Conservation (phyloP, 1,140 invertebrate species). For the Globodera rostochiensis region DNA sequence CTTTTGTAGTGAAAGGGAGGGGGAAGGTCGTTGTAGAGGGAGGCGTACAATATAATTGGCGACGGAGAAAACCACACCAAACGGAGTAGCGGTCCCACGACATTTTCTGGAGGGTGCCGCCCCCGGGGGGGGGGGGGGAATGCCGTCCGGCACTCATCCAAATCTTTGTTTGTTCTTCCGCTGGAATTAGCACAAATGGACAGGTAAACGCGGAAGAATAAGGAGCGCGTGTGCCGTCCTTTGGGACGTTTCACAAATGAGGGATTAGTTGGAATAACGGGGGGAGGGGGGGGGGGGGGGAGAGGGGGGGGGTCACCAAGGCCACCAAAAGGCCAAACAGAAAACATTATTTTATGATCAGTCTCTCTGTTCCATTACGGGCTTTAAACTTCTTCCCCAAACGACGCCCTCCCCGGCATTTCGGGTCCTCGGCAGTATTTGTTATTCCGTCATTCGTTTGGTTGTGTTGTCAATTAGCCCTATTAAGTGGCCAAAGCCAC, state of each 20-base stretch:
- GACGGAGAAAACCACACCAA: constrained; percentile 2
- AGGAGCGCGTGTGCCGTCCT: not conserved
- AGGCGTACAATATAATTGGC: constrained; percentile 11
- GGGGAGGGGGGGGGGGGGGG: too few relatives aligned
- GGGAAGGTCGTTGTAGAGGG: not conserved
- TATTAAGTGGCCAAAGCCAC: not conserved
- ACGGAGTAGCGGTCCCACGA: not conserved
- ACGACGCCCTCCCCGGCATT: not conserved
- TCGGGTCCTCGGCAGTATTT: not conserved
- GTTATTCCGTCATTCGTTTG: not conserved
- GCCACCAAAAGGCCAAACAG: too few relatives aligned
- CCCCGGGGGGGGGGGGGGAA: too few relatives aligned
- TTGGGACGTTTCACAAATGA: not conserved
- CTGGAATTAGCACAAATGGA: not conserved
- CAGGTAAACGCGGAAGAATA: not conserved
- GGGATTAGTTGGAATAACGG: not conserved
- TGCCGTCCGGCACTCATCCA: not conserved
- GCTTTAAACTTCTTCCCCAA: not conserved
- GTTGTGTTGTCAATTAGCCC: not conserved
- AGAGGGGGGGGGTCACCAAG: too few relatives aligned
- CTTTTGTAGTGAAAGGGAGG: constrained; percentile 1
- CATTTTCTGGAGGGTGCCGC: not conserved
- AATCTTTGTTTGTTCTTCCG: not conserved
- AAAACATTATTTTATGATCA: too few relatives aligned
- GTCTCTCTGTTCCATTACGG: too few relatives aligned